Conservation (phyloP, 2,888 invertebrate genomes). For the Melanophora roralis region DNA sequence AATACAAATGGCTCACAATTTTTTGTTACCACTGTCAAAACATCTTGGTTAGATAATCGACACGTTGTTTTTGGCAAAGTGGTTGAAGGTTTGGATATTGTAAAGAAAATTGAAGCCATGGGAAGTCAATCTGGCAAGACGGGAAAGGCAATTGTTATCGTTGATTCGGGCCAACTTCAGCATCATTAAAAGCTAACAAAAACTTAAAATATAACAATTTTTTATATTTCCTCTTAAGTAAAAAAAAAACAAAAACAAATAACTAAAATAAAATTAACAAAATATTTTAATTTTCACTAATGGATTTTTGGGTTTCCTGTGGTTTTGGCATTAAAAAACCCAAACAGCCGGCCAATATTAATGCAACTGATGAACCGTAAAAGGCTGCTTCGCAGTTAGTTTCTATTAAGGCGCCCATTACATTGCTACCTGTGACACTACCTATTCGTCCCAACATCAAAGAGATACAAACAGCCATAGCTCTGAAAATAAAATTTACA, state of each 20-base stretch:
- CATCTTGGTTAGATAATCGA: constrained; percentile 94
- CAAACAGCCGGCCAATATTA: constrained; percentile 62
- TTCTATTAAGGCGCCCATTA: constrained; percentile 65
- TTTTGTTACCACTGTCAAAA: constrained; percentile 94
- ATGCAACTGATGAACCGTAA: constrained; percentile 51
- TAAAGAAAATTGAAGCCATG: constrained; percentile 87
- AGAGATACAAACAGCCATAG: constrained; percentile 68
- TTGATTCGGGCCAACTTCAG: constrained; percentile 86
- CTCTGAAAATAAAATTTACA: constrained; percentile 58
- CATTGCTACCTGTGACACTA: constrained; percentile 65
- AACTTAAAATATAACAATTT: not conserved
- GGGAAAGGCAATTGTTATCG: constrained; percentile 85
- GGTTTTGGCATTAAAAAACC: constrained; percentile 60
- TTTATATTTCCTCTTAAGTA: not conserved
- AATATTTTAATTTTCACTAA: constrained; percentile 11
- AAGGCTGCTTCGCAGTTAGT: constrained; percentile 64
- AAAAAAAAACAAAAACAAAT: not conserved
- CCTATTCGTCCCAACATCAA: constrained; percentile 67
- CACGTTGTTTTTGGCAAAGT: constrained; percentile 96
- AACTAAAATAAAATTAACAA: not conserved
- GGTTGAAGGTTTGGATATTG: constrained; percentile 92
- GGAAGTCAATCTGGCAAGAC: constrained; percentile 91
- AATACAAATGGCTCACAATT: constrained; percentile 98
- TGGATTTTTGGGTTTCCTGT: constrained; percentile 18
- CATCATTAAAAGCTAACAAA: not conserved